These are phyloP conservation scores for Theristicus caerulescens DNA, from an alignment of 2,113 vertebrate species.

Conservation along the genomic window DNA sequence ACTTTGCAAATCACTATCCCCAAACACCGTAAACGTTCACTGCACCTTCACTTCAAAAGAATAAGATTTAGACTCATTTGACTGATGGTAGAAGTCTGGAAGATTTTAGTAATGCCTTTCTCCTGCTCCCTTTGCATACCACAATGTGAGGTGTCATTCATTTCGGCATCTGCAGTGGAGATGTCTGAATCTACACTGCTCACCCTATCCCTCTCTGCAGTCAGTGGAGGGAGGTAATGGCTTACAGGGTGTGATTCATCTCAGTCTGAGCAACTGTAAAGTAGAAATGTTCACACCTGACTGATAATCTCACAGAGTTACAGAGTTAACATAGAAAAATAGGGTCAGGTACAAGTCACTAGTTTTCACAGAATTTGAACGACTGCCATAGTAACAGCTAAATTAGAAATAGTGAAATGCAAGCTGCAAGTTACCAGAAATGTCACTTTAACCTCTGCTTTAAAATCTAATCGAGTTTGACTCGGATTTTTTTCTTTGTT, in stretches of 20 bases:
- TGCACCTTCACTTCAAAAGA: neutral
- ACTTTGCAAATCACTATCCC: neutral
- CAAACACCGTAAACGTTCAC: accelerated
- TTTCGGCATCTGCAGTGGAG: neutral
- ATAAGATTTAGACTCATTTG: neutral
- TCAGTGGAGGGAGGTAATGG: neutral
- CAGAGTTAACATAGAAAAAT: neutral
- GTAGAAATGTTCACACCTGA: neutral
- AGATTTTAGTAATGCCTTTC: neutral
- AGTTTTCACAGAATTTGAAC: neutral
- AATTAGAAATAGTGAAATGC: neutral
- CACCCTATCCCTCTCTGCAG: neutral
- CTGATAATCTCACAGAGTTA: neutral
- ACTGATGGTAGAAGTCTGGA: neutral
- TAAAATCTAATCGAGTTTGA: neutral
- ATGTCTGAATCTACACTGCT: neutral
- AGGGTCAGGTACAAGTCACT: neutral
- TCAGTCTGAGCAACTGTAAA: neutral
- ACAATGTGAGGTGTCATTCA: neutral
- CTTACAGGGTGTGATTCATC: neutral
- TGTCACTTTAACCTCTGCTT: neutral
- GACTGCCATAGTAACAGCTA: neutral
- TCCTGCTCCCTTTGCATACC: neutral
- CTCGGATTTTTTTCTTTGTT: neutral
- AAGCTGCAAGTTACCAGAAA: neutral